phyloP scores from a whole-genome alignment of 2,113 vertebrate genomes.

The Sardina pilchardus region DNA sequence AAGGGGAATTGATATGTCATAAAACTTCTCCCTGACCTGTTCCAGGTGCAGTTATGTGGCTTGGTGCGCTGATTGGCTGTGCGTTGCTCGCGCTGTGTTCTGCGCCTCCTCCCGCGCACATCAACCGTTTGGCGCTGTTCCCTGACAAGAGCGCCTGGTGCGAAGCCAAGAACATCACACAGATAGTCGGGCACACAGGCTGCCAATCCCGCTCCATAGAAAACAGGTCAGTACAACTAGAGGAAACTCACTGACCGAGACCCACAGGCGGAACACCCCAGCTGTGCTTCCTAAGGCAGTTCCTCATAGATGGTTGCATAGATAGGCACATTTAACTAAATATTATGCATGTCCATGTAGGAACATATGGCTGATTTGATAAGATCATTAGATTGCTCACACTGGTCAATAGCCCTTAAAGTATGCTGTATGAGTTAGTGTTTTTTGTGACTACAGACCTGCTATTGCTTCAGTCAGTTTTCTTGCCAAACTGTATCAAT shows the following conservation, averaged over 20 bases:
- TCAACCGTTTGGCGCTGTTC: constrained; percentile 95
- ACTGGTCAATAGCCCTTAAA: background rate
- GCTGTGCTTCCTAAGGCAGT: constrained; percentile 16
- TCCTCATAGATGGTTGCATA: constrained; percentile 15
- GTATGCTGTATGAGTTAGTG: constrained; percentile 16
- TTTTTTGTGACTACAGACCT: constrained; percentile 1
- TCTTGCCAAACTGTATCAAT: background rate
- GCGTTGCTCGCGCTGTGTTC: constrained; percentile 78
- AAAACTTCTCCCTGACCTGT: constrained; percentile 39
- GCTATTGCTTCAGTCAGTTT: background rate
- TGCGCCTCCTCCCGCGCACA: constrained; percentile 87
- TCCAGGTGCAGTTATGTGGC: constrained; percentile 77
- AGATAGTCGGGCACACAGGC: constrained; percentile 97
- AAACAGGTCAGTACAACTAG: constrained; percentile 85
- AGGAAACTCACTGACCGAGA: background rate
- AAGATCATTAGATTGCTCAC: background rate
- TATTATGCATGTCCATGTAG: background rate
- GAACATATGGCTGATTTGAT: background rate
- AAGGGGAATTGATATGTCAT: background rate
- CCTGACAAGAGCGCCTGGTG: constrained; percentile 99
- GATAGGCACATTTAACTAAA: background rate
- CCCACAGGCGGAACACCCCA: constrained; percentile 2
- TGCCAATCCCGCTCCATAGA: constrained; percentile 95
- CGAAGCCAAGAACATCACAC: constrained; percentile 98
- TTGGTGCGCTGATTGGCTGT: constrained; percentile 69